Base-by-base conservation (phyloP, 2,797 vertebrate genomes). In the Chaetodon trifasciatus region DNA sequence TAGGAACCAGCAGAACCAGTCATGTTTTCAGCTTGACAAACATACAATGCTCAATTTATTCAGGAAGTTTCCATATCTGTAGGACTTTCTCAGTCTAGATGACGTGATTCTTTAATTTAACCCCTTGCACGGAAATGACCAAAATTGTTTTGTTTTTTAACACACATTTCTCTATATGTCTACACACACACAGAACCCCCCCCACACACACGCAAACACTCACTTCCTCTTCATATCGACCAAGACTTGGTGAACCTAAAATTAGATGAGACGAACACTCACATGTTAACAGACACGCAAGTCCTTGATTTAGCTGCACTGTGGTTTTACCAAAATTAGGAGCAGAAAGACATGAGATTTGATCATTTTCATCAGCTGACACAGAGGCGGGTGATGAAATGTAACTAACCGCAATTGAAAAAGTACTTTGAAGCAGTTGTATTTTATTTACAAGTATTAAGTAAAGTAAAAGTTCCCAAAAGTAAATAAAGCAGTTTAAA, bases 201-300 rank as follows among this genome's bases (percentile, higher is more conserved):
- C 12, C 39, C 9, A 75, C 76, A 65, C 52, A 52, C 39, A 53
- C 19, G 52, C 55, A 68, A 55, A 81, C 32, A 50, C 40, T 70
- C 66, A 84, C 70, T 82, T 80, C 79, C 88, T 83, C 63, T 83
- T 80, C 55, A 61, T 61, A 70, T 64, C 17, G 66, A 76, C 56
- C 57, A 9, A 71, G 75, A 87, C 76, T 78, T 21, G 15, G 2
- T 56, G 71, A 15, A 66, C 55, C 23, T 74, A 64, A 72, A 74
- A 79, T 84, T 56, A 80, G 64, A 76, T 4, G 42, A 84, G 49
- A 69, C 65, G 28, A 60, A n/a, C 39, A 39, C 58, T 76, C 66
- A 81, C 68, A 78, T 72, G 64, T 61, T 67, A 37, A 61, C n/a
- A 52, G 16, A 61, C 76, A 82, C 0, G 58, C 17, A 76, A 35